Evolutionary conservation across 2,888 invertebrate species (phyloP), one percentile per base, ranked within the genome.

Genomic region (Eristalinus sepulchralis): DNA sequence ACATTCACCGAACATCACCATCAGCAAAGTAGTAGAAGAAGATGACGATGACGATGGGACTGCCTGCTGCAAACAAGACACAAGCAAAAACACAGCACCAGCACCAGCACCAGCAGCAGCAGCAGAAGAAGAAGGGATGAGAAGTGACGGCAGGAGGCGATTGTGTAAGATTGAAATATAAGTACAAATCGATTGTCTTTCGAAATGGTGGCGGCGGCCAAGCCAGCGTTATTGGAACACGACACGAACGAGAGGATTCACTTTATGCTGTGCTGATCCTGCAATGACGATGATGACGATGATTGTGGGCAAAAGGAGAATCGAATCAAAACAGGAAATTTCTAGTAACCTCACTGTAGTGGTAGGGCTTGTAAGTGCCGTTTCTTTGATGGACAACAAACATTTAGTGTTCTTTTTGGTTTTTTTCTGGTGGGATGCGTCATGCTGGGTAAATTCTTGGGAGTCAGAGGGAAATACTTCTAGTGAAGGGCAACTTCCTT

Each of bases 151-250:
- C 27, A 27, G 27, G 36, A 55, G 53, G 78, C 72, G 60, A 82
- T 85, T 85, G 81, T 85, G 60, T 85, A 85, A 85, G 77, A 85
- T 85, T 85, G 85, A 77, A 85, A 85, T 85, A 82, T 82, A 85
- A 85, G 85, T 82, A 85, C 80, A 85, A 85, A 85, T 85, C 85
- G 85, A 85, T 85, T 81, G 85, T 85, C 71, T 67, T 84, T 76
- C 71, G 66, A 17, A 20, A 53, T 67, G 20, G 67, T 67, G 60
- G 59, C 70, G n/a, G 5, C 70, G 47, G 4, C n/a, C 47, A 17
- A 17, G 33, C 62, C 71, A 72, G 27, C 17, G 34, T 34, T 64
- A 64, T 11, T 11, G 27, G 17, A 62, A 13, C 11, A 22, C 6
- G 27, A 36, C 1, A 6, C 22, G 71, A 36, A 27, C 33, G 64